Percentiles rank a stretch among this genome's conserved stretches.
These are phyloP conservation scores for Garrulus glandarius DNA, from an alignment of 2,797 vertebrate genomes.

Conservation along the genomic window DNA sequence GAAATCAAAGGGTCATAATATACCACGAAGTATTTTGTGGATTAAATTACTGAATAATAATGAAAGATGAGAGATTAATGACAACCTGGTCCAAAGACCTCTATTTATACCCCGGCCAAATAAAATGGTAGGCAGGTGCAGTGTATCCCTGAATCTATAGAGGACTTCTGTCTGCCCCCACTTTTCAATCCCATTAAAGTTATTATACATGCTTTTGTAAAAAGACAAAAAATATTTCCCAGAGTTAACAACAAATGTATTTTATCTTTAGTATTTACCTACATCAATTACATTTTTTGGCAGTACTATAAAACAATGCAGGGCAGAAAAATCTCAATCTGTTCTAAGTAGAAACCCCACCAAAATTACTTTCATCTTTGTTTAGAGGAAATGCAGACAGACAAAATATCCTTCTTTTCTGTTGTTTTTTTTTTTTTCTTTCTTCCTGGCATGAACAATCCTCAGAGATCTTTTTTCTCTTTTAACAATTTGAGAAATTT, in stretches of 20 bases:
- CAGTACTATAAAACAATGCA: conserved; percentile 33
- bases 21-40: conserved; percentile 25
- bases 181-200: conserved; percentile 10
- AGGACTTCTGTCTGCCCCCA: neutral
- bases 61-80: conserved; percentile 54
- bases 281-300: conserved; percentile 25
- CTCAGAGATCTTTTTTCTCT: conserved; percentile 10
- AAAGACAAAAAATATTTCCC: conserved; percentile 13
- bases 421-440: neutral
- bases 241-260: conserved; percentile 19
- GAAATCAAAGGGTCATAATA: conserved; percentile 55
- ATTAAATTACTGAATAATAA: conserved; percentile 63
- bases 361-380: conserved; percentile 52
- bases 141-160: neutral
- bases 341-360: neutral
- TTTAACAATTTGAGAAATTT: conserved; percentile 46
- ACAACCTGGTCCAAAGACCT: conserved; percentile 23
- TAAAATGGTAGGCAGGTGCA: conserved; percentile 34
- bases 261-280: conserved; percentile 33
- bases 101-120: conserved; percentile 41
- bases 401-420: neutral
- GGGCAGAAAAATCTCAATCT: neutral
- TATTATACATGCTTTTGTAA: conserved; percentile 28
- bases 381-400: conserved; percentile 57
- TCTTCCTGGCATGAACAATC: neutral